These are phyloP conservation scores for Hippasteria phrygiana DNA, from an alignment of 53 echinoderm and acorn worm species.

Conservation along the genomic window DNA sequence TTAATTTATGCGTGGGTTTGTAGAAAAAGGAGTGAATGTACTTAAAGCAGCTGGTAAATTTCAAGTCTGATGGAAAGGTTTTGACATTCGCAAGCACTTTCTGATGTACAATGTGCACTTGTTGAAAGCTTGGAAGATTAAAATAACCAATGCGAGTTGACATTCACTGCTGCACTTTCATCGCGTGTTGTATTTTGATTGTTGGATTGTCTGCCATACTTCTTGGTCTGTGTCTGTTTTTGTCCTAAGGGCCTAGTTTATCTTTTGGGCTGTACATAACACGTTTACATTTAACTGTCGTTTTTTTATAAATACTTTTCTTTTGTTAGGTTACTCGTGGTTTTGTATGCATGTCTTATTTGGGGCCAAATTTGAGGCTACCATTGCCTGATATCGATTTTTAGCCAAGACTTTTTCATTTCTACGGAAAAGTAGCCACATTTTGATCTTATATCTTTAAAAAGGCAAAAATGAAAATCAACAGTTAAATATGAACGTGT, in stretches of 20 bases:
- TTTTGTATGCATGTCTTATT: too few species aligned
- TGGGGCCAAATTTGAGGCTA: too few species aligned
- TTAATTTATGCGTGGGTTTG: constrained; percentile 1
- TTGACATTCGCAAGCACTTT: neutral
- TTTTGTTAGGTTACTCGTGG: too few species aligned
- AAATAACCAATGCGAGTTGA: neutral
- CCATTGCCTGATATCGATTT: too few species aligned
- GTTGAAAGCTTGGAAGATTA: neutral
- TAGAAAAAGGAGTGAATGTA: neutral
- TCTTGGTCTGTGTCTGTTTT: neutral
- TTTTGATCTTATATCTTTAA: too few species aligned
- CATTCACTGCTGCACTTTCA: neutral
- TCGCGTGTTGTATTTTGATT: neutral
- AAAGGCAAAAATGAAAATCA: too few species aligned
- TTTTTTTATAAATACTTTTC: too few species aligned
- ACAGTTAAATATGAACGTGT: too few species aligned
- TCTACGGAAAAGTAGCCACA: too few species aligned
- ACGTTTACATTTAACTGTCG: too few species aligned
- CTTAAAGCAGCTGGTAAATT: neutral
- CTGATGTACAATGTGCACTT: neutral
- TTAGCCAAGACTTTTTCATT: too few species aligned
- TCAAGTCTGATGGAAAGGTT: neutral
- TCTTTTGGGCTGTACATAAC: too few species aligned
- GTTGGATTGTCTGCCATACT: neutral
- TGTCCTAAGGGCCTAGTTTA: neutral